A percentile compares a stretch with the other conserved stretches of the same genome.
phyloP scores from a whole-genome alignment of 2,113 vertebrate genomes.

The Eupsittula cactorum region DNA sequence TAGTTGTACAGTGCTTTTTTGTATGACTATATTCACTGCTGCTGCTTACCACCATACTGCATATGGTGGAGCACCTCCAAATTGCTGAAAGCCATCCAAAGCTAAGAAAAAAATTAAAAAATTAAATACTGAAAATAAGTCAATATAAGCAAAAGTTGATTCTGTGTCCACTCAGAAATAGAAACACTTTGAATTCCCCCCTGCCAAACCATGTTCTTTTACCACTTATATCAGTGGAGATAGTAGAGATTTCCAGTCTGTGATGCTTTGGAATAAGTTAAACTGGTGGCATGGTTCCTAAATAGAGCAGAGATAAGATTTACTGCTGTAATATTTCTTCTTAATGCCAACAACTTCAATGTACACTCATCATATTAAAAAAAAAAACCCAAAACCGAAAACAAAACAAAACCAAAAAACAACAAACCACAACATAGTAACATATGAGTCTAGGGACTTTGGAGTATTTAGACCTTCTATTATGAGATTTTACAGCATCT shows the following conservation, averaged over 20 bases:
- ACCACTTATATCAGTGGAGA: neutral
- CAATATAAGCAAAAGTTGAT: neutral
- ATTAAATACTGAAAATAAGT: neutral
- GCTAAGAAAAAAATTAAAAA: neutral
- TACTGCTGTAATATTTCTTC: neutral
- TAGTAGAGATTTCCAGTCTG: neutral
- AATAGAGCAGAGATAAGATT: neutral
- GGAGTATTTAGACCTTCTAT: neutral
- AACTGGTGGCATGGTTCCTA: neutral
- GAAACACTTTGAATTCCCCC: neutral
- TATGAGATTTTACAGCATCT: neutral
- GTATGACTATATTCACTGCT: neutral
- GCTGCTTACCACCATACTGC: neutral
- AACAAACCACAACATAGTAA: neutral
- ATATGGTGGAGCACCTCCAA: neutral
- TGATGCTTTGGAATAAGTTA: neutral
- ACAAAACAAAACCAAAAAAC: neutral
- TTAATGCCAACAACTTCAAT: neutral
- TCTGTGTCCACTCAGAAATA: neutral
- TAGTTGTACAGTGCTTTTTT: neutral
- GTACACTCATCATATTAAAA: neutral
- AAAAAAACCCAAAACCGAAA: fast-evolving
- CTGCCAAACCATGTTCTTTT: neutral
- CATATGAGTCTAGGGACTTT: neutral
- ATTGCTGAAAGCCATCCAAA: neutral